Percentiles rank a stretch among this genome's conserved stretches.
Evolutionary conservation across 2,113 vertebrate species (phyloP).

Genomic region (Piprites chloris): DNA sequence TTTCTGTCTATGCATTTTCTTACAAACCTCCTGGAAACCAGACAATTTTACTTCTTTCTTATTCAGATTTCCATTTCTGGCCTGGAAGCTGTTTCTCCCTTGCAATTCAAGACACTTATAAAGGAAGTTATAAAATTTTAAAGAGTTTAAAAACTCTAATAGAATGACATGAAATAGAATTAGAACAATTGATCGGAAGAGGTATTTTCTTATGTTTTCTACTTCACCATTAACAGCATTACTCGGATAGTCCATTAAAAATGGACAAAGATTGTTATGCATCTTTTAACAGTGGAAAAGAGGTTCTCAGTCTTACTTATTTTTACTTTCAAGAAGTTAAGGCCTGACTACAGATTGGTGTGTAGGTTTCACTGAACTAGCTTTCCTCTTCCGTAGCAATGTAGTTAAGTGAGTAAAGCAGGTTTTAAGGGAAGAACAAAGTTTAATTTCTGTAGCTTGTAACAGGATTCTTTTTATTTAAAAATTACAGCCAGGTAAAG

Average conservation of each 20-base stretch:
- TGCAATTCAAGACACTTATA: not conserved
- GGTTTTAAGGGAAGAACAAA: not conserved
- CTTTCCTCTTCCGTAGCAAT: not conserved
- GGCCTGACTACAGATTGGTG: not conserved
- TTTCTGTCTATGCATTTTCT: not conserved
- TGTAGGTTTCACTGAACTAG: not conserved
- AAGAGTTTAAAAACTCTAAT: not conserved
- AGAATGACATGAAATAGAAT: constrained; percentile 21
- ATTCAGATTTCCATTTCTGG: not conserved
- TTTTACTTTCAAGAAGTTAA: not conserved
- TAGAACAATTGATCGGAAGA: constrained; percentile 22
- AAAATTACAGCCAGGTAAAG: not conserved
- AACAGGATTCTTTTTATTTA: not conserved
- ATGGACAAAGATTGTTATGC: not conserved
- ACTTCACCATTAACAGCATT: not conserved
- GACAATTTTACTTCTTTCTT: not conserved
- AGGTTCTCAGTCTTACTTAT: not conserved
- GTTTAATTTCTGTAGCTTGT: not conserved
- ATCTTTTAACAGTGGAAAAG: not conserved
- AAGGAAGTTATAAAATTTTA: constrained; percentile 24
- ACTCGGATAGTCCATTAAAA: not conserved
- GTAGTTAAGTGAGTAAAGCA: not conserved
- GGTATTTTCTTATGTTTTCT: constrained; percentile 22
- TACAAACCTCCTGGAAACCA: not conserved
- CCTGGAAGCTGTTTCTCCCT: not conserved